phyloP scores from a whole-genome alignment of 1,140 invertebrate species.

The Globodera ellingtonae region DNA sequence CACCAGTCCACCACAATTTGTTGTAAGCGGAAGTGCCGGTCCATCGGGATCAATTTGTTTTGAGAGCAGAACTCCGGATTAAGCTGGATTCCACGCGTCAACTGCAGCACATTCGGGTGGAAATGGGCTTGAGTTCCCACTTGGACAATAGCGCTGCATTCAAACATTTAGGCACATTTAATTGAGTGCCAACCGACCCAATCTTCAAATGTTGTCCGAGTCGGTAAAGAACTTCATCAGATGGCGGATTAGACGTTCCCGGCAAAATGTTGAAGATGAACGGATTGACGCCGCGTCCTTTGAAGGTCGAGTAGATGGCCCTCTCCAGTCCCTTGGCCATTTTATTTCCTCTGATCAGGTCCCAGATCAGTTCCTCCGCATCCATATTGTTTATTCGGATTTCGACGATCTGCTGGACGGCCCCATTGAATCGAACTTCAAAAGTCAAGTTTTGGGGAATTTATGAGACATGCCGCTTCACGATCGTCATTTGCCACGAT shows the following conservation, averaged over 20 bases:
- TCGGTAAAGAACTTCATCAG: conserved; percentile 25
- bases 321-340: conserved; percentile 48
- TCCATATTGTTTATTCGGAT: conserved; percentile 57
- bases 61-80: conserved; percentile 56
- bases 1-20: conserved; percentile 59
- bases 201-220: conserved; percentile 28
- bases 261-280: conserved; percentile 59
- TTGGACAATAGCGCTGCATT: conserved; percentile 51
- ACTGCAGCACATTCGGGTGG: conserved; percentile 56
- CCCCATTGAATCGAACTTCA: conserved; percentile 50
- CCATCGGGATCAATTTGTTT: conserved; percentile 51
- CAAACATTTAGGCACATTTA: neutral
- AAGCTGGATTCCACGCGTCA: conserved; percentile 43
- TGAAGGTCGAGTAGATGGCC: conserved; percentile 56
- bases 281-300: conserved; percentile 57
- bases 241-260: conserved; percentile 19
- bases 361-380: conserved; percentile 55
- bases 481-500: conserved; percentile 56
- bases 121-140: conserved; percentile 58
- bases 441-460: conserved; percentile 11
- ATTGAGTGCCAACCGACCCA: conserved; percentile 3
- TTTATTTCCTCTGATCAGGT: conserved; percentile 34
- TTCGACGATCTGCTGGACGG: conserved; percentile 57
- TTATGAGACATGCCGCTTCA: conserved; percentile 14
- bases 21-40: conserved; percentile 48